A percentile compares a stretch with the other conserved stretches of the same genome.
phyloP scores from a whole-genome alignment of 2,888 invertebrate genomes.

The Carabus problematicus region DNA sequence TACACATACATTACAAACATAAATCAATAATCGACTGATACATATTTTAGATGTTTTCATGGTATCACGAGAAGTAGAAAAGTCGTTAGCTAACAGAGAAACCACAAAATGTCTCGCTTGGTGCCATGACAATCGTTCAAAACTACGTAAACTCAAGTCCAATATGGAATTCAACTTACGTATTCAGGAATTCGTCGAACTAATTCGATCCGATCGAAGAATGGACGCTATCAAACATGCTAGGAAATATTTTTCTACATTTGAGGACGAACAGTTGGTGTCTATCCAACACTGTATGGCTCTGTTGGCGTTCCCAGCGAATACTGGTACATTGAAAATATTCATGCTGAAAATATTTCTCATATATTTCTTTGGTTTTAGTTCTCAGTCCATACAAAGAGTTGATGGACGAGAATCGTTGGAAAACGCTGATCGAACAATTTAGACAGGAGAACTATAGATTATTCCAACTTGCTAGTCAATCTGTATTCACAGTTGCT shows the following conservation, averaged over 20 bases:
- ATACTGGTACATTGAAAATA: constrained; percentile 65
- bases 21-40: constrained; percentile 24
- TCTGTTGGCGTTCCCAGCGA: constrained; percentile 88
- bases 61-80: constrained; percentile 85
- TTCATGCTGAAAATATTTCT: constrained; percentile 19
- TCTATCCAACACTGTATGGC: constrained; percentile 96
- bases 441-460: constrained; percentile 95
- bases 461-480: constrained; percentile 89
- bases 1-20: constrained; percentile 1
- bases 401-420: constrained; percentile 72
- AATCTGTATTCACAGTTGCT: constrained; percentile 90
- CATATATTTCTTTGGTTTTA: constrained; percentile 50
- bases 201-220: constrained; percentile 84
- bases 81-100: constrained; percentile 80
- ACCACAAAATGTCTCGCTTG: constrained; percentile 89
- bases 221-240: constrained; percentile 95
- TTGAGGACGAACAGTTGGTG: constrained; percentile 84
- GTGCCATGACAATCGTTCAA: constrained; percentile 97
- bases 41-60: constrained; percentile 75
- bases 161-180: constrained; percentile 94
- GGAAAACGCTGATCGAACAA: constrained; percentile 85
- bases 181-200: constrained; percentile 93
- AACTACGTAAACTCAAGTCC: constrained; percentile 91
- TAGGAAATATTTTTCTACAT: constrained; percentile 86
- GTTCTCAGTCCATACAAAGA: constrained; percentile 74